Evolutionary conservation across 2,888 invertebrate genomes (phyloP).

Genomic region (Brachycybe producta): DNA sequence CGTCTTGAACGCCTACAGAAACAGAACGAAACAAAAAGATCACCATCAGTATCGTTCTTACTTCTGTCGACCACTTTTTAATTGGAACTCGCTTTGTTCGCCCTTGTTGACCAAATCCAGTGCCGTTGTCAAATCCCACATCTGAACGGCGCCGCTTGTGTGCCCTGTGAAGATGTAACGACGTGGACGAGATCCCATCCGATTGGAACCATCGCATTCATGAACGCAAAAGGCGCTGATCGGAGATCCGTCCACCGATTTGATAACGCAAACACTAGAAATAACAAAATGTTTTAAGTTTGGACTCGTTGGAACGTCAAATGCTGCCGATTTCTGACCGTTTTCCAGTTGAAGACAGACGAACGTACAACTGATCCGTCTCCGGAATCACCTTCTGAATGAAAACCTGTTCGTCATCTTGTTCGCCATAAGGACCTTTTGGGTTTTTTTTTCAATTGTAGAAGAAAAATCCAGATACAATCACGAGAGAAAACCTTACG

Average conservation of each 20-base stretch:
- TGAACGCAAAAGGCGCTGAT: constrained; percentile 94
- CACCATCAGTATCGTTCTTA: neutral
- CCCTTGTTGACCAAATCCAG: constrained; percentile 54
- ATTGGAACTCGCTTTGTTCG: constrained; percentile 22
- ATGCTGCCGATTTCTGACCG: constrained; percentile 40
- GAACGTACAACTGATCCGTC: constrained; percentile 84
- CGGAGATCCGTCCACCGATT: constrained; percentile 82
- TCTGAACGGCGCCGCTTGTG: constrained; percentile 76
- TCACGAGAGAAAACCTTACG: neutral
- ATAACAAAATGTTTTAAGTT: constrained; percentile 12
- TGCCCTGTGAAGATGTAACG: constrained; percentile 85
- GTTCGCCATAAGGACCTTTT: constrained; percentile 86
- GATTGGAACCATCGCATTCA: constrained; percentile 90
- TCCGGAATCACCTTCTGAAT: constrained; percentile 96
- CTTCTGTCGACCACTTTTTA: neutral
- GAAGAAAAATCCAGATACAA: constrained; percentile 1
- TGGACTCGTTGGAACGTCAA: neutral
- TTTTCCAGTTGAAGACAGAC: constrained; percentile 89
- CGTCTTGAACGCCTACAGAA: constrained; percentile 47
- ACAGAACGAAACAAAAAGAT: constrained; percentile 7
- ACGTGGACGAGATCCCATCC: constrained; percentile 77
- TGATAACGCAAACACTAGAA: constrained; percentile 76
- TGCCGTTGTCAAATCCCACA: constrained; percentile 97
- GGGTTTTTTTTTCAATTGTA: neutral
- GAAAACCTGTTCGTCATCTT: constrained; percentile 95